phyloP scores from a whole-genome alignment of 2,888 invertebrate genomes.

The Nymphalis c-album region DNA sequence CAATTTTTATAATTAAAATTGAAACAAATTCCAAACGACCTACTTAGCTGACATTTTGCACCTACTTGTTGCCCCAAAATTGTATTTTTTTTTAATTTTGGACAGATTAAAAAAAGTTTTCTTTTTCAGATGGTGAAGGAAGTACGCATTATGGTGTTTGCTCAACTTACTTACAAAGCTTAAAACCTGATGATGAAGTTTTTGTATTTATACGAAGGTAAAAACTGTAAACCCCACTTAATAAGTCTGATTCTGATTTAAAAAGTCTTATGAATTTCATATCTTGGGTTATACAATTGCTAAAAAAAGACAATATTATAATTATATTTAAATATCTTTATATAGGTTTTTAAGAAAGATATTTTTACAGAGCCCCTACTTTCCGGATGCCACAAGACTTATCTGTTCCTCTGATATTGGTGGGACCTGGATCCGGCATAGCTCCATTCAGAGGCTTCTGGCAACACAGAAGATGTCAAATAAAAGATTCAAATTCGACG shows the following conservation, averaged over 20 bases:
- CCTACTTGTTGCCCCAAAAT: too few species aligned
- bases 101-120: conserved; percentile 7
- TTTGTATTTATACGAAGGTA: conserved; percentile 90
- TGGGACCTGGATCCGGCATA: conserved; percentile 96
- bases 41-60: too few species aligned
- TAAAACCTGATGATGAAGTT: conserved; percentile 84
- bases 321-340: too few species aligned
- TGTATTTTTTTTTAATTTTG: too few species aligned
- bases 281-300: too few species aligned
- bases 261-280: too few species aligned
- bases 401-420: conserved; percentile 89
- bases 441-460: conserved; percentile 97
- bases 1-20: too few species aligned
- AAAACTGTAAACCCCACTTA: conserved; percentile 40
- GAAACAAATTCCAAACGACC: too few species aligned
- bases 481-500: conserved; percentile 46
- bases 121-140: conserved; percentile 86
- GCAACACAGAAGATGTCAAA: conserved; percentile 85
- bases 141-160: conserved; percentile 94
- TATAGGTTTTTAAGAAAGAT: too few species aligned
- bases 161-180: conserved; percentile 91
- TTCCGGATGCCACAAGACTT: conserved; percentile 91
- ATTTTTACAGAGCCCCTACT: conserved; percentile 85
- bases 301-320: too few species aligned
- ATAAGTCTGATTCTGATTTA: too few species aligned